Evolutionary conservation across 2,113 vertebrate species (phyloP).

Genomic region (Rafetus swinhoei): DNA sequence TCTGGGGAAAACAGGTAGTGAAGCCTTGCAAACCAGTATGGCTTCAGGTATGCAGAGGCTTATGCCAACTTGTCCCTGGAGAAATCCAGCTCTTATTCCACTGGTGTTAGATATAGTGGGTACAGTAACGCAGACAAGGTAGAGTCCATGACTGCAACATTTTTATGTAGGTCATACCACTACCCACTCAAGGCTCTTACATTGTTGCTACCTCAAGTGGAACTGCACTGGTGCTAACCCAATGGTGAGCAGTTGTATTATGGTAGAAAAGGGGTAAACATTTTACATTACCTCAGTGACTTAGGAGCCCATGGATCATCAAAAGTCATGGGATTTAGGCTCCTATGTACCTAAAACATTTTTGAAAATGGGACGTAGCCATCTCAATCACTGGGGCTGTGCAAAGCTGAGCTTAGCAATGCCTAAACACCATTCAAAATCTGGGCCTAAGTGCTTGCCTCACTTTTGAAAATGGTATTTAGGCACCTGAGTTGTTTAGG

Average conservation of each 20-base stretch:
- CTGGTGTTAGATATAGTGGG: neutral
- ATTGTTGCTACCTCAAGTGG: neutral
- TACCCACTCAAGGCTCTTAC: neutral
- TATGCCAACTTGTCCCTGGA: neutral
- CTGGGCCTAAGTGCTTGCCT: accelerated
- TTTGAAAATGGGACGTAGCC: neutral
- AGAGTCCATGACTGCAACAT: neutral
- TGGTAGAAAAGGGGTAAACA: neutral
- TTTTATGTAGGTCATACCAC: neutral
- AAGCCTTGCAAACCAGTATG: neutral
- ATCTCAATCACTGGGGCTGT: neutral
- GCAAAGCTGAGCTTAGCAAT: neutral
- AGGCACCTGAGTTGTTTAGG: neutral
- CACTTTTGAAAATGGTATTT: neutral
- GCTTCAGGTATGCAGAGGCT: neutral
- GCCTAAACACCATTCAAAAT: neutral
- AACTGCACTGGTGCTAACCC: neutral
- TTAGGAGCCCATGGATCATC: neutral
- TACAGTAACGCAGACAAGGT: neutral
- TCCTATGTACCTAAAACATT: accelerated
- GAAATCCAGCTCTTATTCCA: neutral
- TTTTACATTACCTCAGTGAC: neutral
- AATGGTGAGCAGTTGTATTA: neutral
- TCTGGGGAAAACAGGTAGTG: neutral
- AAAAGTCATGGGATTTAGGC: neutral